Base-by-base conservation (phyloP, 64 coral and sea anemone species). In the Hydrozoanthus tunicans region DNA sequence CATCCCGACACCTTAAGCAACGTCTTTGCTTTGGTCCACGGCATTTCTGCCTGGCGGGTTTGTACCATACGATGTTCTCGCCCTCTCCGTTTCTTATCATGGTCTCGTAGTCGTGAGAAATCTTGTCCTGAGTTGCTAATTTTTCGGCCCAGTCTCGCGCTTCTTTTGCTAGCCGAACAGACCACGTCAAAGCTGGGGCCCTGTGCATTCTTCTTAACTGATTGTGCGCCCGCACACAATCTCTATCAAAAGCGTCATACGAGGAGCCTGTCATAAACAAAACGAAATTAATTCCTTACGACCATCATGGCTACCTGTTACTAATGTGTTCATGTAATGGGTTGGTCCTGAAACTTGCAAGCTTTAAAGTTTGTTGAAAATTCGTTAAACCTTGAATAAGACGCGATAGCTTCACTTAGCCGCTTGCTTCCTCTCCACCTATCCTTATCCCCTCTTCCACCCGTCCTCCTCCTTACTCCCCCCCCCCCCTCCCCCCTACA, bases 61-160 rank as follows among this genome's bases (percentile, higher is more conserved):
- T 71, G 9, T 58, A 65, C 82, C 82, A 86, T 2, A 66, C 82
- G 14, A 86, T 86, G 57, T 65, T 86, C 51, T 86, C 82, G 9
- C 82, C 82, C 17, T 86, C 82, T 55, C 82, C 82, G 14, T 86
- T 86, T 53, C 53, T 57, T 4, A 86, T 67, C 82, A 86, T 71
- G 26, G 8, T 71, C 58, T 86, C 82, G 9, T 86, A 72, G 53
- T 86, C 82, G 53, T 86, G 82, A 7, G 71, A 11, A 17, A 86
- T 13, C 14, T 86, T 24, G 64, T 86, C 82, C 71, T 23, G 62
- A 86, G 53, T 86, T 71, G 82, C 82, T 25, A 86, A 86, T 2
- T 68, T 72, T 66, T 86, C 82, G n/a, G 82, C 82, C 82, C 82
- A 86, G 27, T 71, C 9, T 58, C 20, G 82, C 32, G 82, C 82